Conservation (phyloP, 1,140 invertebrate genomes). For the Drosophila dunni region DNA sequence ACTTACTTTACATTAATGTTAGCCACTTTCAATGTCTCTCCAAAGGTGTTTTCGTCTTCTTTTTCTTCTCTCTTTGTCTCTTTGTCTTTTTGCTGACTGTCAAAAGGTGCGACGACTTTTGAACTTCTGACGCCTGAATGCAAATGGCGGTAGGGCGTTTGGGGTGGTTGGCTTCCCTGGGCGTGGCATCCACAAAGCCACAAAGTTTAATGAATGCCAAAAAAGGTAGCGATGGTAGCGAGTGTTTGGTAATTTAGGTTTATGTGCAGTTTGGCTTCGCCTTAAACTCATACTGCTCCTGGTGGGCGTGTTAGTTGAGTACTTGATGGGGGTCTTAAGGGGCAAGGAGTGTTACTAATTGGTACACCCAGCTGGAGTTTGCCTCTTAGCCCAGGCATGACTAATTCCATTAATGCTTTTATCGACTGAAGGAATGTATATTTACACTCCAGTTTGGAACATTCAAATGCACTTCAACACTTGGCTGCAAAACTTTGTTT, state of each 20-base stretch:
- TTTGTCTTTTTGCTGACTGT: conserved; percentile 9
- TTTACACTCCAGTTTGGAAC: neutral
- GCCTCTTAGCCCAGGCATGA: neutral
- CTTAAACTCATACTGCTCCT: conserved; percentile 11
- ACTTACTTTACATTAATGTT: conserved; percentile 58
- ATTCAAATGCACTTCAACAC: conserved; percentile 20
- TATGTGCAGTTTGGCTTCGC: conserved; percentile 43
- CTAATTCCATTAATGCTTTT: conserved; percentile 43
- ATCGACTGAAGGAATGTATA: conserved; percentile 9
- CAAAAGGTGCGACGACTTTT: conserved; percentile 65
- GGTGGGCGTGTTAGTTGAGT: conserved; percentile 3
- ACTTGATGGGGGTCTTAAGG: neutral
- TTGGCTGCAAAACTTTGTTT: conserved; percentile 21
- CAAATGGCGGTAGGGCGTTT: conserved; percentile 19
- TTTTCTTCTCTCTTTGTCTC: neutral
- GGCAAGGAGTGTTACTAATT: conserved; percentile 37
- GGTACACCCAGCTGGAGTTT: conserved; percentile 20
- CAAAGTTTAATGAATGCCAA: conserved; percentile 57
- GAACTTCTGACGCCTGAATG: conserved; percentile 64
- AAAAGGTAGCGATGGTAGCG: conserved; percentile 8
- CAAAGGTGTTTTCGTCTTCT: conserved; percentile 9
- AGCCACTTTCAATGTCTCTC: conserved; percentile 36
- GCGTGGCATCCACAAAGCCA: conserved; percentile 35
- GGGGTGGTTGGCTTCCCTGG: conserved; percentile 4
- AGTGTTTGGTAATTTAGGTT: conserved; percentile 51